Percentiles rank a stretch among this genome's conserved stretches.
Conservation (phyloP, 1,140 invertebrate genomes). For the Pachypsylla venusta region DNA sequence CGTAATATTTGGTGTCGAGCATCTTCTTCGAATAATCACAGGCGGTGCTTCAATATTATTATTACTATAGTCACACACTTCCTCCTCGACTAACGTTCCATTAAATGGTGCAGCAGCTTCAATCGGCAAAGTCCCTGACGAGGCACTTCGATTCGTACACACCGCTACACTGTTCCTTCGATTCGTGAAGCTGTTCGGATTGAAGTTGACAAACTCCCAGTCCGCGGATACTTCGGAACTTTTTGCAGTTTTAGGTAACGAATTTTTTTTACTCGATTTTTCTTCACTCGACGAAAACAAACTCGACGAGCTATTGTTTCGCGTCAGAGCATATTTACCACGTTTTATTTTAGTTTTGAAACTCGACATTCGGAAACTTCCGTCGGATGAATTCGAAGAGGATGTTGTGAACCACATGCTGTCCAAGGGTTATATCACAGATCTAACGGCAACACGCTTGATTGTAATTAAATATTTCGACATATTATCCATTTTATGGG, state of each 20-base stretch:
- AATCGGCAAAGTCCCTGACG: neutral
- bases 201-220: conserved; percentile 34
- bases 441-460: no score
- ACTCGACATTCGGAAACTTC: conserved; percentile 30
- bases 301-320: conserved; percentile 13
- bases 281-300: neutral
- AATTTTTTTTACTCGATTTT: conserved; percentile 9
- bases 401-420: conserved; percentile 29
- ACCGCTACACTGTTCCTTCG: conserved; percentile 16
- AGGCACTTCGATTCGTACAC: conserved; percentile 12
- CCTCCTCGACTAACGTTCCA: conserved; percentile 7
- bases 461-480: no score
- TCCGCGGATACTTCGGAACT: conserved; percentile 20
- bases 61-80: neutral
- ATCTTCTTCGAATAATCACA: neutral
- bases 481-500: no score
- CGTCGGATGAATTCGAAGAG: conserved; percentile 8
- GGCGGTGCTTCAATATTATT: neutral
- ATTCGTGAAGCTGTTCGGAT: conserved; percentile 26
- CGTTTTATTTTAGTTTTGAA: conserved; percentile 30
- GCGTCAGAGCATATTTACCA: conserved; percentile 28
- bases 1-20: conserved; percentile 11
- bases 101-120: neutral
- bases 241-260: neutral
- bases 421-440: no score